Evolutionary conservation across 2,797 vertebrate species (phyloP), one percentile per base, ranked within the genome.

Genomic region (Phoeniculus purpureus): DNA sequence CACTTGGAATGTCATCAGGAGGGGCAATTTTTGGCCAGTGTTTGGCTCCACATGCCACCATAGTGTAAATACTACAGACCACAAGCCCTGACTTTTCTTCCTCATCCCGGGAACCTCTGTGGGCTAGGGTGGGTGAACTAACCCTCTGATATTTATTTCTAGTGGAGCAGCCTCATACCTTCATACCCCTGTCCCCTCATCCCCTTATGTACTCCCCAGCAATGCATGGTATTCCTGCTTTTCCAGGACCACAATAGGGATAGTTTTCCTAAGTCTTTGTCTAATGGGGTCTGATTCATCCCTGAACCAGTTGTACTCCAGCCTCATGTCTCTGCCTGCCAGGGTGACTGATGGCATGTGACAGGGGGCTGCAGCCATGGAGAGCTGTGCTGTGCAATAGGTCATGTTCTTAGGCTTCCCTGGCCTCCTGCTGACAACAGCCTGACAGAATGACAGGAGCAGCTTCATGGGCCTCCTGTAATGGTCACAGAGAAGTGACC

Each of bases 21-120:
- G 11, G 27, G 34, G n/a, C 10, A 4, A 19, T 40, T 92, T 81
- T 68, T 45, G 22, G 29, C 19, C 13, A 9, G 34, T 7, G 4
- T 23, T 84, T 0, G 0, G 25, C 16, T 67, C 31, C 26, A 54
- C 9, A 34, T 65, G 37, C 58, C 51, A 72, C 26, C 43, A 34
- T 11, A 19, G 15, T 0, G 2, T 43, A 52, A 76, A 59, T 16
- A 71, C 26, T n/a, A n/a, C 3, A 7, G 40, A 40, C 31, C 18
- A 5, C 3, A 26, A 76, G 18, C 29, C 14, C 17, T 51, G 40
- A 8, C 8, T 54, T 54, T 81, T n/a, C 4, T 48, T 59, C 27
- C 60, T 66, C 51, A 7, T 47, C 6, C 32, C 18, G 29, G 55
- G 20, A 51, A 78, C 31, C 13, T 9, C 47, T 12, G 22, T 73